Conservation (phyloP, 2,797 vertebrate genomes). For the Gouania willdenowi region DNA sequence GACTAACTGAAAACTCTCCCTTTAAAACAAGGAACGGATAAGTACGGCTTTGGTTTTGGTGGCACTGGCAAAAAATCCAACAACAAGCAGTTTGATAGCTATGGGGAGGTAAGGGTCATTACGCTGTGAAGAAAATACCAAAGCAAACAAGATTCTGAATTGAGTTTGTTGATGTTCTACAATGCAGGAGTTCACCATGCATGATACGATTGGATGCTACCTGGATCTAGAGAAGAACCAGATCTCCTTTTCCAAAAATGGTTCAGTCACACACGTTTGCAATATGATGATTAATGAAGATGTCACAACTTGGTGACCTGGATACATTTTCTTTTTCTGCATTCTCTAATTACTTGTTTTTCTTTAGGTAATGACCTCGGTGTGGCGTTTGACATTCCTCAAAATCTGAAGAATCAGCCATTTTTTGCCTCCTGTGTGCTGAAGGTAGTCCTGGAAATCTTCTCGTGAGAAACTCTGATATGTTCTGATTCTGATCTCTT, state of each 20-base stretch:
- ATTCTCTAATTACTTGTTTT: background rate
- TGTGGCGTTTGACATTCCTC: constrained; percentile 87
- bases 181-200: constrained; percentile 95
- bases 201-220: constrained; percentile 93
- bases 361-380: constrained; percentile 89
- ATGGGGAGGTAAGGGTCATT: constrained; percentile 84
- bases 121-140: background rate
- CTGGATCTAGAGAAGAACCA: constrained; percentile 85
- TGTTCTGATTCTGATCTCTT: too few relatives aligned
- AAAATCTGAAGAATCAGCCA: constrained; percentile 83
- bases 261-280: too few relatives aligned
- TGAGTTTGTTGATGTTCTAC: background rate
- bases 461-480: background rate
- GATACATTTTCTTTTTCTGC: background rate
- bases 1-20: background rate
- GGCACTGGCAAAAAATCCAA: constrained; percentile 98
- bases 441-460: constrained; percentile 72
- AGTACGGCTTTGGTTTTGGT: constrained; percentile 94
- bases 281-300: too few relatives aligned
- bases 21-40: constrained; percentile 88
- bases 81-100: constrained; percentile 98
- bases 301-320: background rate
- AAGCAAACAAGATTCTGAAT: background rate
- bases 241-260: constrained; percentile 95
- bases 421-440: constrained; percentile 94